Base-by-base conservation (phyloP, 2,113 vertebrate species). In the Notechis scutatus region DNA sequence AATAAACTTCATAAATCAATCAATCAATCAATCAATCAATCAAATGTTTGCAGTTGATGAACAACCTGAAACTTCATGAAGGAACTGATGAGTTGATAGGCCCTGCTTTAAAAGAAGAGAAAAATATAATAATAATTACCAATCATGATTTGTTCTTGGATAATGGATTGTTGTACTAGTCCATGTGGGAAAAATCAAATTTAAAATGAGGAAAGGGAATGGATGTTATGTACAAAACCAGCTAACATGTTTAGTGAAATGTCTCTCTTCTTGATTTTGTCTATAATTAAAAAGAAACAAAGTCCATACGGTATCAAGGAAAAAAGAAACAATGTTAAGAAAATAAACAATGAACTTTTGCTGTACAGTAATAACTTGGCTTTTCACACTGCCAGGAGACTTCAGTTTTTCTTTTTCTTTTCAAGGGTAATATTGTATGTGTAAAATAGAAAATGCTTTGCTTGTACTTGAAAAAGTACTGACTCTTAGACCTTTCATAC, bases 231-330 rank as follows among this genome's bases (percentile, higher is more conserved):
- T 42, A 42, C 74, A 81, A 81, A 9, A 3, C n/a, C 74, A 74
- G 4, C 10, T 93, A 90, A 95, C 93, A 93, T 88, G 90, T 90
- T 93, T 50, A 14, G n/a, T 91, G 95, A 94, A 87, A 2, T 3
- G 1, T 92, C n/a, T 69, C 1, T 91, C 93, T 87, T 74, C 18
- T 90, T 93, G 18, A 39, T 26, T 95, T 88, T 94, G 85, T 88
- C 90, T 47, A 92, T 94, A 93, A 94, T 96, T 81, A 90, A 93
- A 1, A 88, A 88, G 50, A 39, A 94, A 96, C 95, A 10, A 88
- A 92, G 26, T 69, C 69, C n/a, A 90, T 23, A 92, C 54, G 26
- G 12, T 14, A 69, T 69, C 61, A n/a, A 69, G 61, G 26, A 69
- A 57, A 54, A 56, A 45, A 61, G 12, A 26, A 14, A 94, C 14